These are phyloP conservation scores for Myotis daubentonii DNA, from an alignment of 2,797 vertebrate species.

Conservation along the genomic window DNA sequence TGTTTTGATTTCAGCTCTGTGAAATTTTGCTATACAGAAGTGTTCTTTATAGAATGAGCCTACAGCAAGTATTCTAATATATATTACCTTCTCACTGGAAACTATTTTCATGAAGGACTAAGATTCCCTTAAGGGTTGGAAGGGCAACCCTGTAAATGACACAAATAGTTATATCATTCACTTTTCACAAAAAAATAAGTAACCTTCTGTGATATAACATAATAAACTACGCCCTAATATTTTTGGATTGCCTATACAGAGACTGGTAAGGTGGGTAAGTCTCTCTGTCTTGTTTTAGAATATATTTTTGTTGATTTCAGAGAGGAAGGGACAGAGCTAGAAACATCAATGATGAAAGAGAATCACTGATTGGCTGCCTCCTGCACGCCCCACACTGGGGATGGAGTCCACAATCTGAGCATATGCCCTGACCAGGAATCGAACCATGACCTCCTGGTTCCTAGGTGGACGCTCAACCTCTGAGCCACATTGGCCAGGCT, in stretches of 20 bases:
- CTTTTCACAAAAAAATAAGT: not conserved
- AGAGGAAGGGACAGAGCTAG: too few relatives aligned
- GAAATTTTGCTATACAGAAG: not conserved
- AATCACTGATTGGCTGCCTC: too few relatives aligned
- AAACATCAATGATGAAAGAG: too few relatives aligned
- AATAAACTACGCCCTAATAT: not conserved
- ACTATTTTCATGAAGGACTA: constrained; percentile 6
- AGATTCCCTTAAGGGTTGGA: not conserved
- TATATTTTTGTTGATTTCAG: too few relatives aligned
- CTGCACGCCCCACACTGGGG: too few relatives aligned
- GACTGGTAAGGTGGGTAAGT: not conserved
- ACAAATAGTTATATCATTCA: not conserved
- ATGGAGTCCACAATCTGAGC: too few relatives aligned
- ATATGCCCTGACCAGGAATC: too few relatives aligned
- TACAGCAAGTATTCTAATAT: not conserved
- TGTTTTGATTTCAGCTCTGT: not conserved
- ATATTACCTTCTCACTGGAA: not conserved
- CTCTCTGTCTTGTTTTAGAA: too few relatives aligned
- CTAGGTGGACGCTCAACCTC: too few relatives aligned
- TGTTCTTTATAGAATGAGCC: not conserved
- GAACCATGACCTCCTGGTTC: too few relatives aligned
- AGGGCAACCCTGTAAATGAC: not conserved
- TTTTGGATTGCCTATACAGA: not conserved
- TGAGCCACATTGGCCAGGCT: too few relatives aligned
- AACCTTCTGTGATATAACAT: not conserved